Base-by-base conservation (phyloP, 2,888 invertebrate genomes). In the Anorthoa munda region DNA sequence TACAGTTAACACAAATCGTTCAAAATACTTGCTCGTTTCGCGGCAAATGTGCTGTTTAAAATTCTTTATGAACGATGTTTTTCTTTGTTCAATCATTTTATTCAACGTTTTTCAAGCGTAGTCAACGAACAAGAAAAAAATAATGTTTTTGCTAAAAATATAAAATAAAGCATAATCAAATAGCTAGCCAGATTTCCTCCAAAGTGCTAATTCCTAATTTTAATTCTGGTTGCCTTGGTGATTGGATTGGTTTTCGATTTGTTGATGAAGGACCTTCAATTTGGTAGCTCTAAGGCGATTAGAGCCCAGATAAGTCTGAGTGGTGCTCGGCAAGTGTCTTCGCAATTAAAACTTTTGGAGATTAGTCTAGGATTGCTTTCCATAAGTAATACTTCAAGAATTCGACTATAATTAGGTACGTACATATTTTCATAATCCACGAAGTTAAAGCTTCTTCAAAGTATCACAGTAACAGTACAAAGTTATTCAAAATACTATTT, bases 231-330 rank as follows among this genome's bases (percentile, higher is more conserved):
- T 45, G 39, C 31, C 26, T 23, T 55, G 18, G 61, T 71, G 72
- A 82, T 84, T 77, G 60, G 80, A 84, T 85, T 79, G 81, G 84
- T 84, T 82, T 73, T 75, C 76, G 69, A 77, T 85, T 84, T 73
- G 73, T 80, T 80, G 69, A 78, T 72, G 50, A 26, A 66, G 66
- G 26, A 51, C 39, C 60, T 76, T 74, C 50, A 75, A 61, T 66
- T 72, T 63, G 55, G 56, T 45, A 53, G 70, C 64, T 55, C 68
- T 82, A 76, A 84, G 74, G 53, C 72, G 72, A 80, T 78, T 69
- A 70, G 48, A 18, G 31, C 23, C 15, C 48, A 61, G 59, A 79
- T 72, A 75, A 76, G 71, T 66, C 66, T 60, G 56, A 55, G 50
- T 26, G 50, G 61, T 53, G 48, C 60, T 65, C 31, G 5, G 55